phyloP scores from a whole-genome alignment of 2,888 invertebrate genomes.

The Nemapogon koenigi region DNA sequence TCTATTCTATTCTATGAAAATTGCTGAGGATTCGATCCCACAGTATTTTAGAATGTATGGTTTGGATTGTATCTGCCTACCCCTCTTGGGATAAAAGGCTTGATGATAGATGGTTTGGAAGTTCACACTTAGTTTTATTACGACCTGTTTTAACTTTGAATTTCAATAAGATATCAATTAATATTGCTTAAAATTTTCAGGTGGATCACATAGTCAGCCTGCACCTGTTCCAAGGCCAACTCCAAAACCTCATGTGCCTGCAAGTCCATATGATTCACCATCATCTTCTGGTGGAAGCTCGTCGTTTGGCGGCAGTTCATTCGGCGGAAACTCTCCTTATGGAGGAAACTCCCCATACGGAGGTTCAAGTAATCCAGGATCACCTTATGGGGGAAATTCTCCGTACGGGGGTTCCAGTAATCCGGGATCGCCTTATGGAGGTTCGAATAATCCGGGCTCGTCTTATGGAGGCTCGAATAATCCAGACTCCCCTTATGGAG shows the following conservation, averaged over 20 bases:
- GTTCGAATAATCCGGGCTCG: constrained; percentile 12
- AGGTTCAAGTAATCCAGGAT: constrained; percentile 15
- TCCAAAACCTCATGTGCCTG: constrained; percentile 33
- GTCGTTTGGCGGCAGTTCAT: constrained; percentile 22
- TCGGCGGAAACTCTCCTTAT: constrained; percentile 22
- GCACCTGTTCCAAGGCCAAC: constrained; percentile 35
- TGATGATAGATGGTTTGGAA: too few species aligned
- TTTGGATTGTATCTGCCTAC: too few species aligned
- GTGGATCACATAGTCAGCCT: constrained; percentile 35
- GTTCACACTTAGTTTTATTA: too few species aligned
- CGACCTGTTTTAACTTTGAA: too few species aligned
- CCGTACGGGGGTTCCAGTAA: constrained; percentile 20
- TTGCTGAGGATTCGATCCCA: too few species aligned
- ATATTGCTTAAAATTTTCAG: too few species aligned
- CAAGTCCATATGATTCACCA: constrained; percentile 50
- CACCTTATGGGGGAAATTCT: constrained; percentile 14
- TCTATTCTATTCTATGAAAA: too few species aligned
- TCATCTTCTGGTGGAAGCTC: constrained; percentile 23
- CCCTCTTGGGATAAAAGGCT: too few species aligned
- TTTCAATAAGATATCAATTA: too few species aligned
- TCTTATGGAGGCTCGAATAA: constrained; percentile 15
- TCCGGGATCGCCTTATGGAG: constrained; percentile 18
- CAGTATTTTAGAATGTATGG: too few species aligned
- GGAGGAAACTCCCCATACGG: constrained; percentile 23
- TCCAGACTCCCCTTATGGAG: constrained; percentile 10